A percentile compares a stretch with the other conserved stretches of the same genome.
Conservation (phyloP, 2,113 vertebrate genomes). For the Neodon shergylaensis region DNA sequence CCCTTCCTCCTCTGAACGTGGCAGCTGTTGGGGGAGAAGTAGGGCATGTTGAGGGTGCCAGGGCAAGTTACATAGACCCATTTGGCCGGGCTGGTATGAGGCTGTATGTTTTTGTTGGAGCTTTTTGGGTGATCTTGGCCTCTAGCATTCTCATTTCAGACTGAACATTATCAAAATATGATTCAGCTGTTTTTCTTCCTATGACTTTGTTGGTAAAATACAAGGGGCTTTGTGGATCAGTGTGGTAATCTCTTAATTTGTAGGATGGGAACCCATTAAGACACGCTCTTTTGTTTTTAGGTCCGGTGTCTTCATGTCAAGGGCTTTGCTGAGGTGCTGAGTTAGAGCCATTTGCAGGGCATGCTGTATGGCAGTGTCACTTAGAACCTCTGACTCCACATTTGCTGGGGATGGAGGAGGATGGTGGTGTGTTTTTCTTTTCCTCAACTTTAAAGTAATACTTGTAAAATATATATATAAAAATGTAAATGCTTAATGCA, state of each 20-base stretch:
- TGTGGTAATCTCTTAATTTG: slow-evolving; percentile 47
- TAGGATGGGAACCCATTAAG: neutral
- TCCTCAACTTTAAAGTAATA: neutral
- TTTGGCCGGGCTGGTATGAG: slow-evolving; percentile 51
- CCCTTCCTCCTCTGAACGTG: neutral
- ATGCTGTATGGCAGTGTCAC: neutral
- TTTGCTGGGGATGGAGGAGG: neutral
- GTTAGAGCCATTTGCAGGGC: neutral
- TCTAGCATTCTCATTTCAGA: neutral
- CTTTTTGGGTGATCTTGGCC: neutral
- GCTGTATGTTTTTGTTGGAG: slow-evolving; percentile 41
- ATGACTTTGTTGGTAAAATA: slow-evolving; percentile 2
- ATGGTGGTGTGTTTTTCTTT: neutral
- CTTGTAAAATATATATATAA: neutral
- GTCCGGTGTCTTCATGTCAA: neutral
- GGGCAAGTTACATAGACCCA: slow-evolving; percentile 33
- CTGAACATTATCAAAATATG: slow-evolving; percentile 22
- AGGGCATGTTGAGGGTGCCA: neutral
- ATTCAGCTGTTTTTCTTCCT: slow-evolving; percentile 49
- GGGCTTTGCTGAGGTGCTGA: neutral
- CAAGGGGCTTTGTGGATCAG: slow-evolving; percentile 1
- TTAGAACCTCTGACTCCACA: neutral
- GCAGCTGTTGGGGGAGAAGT: neutral
- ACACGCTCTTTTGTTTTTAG: neutral
- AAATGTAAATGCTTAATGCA: neutral